Evolutionary conservation across 2,888 invertebrate genomes (phyloP).

Genomic region (Platyscelio sp.): DNA sequence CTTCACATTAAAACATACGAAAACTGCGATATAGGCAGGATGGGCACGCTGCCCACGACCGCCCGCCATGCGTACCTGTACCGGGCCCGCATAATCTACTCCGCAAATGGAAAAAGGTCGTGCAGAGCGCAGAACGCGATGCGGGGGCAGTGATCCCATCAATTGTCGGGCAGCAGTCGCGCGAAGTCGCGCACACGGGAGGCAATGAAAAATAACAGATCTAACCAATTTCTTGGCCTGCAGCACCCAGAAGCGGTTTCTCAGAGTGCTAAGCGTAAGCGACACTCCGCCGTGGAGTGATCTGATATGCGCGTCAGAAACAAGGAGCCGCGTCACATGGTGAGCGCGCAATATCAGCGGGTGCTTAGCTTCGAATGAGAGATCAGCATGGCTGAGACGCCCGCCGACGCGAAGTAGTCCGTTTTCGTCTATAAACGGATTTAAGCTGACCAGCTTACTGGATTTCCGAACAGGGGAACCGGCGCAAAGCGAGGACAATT

Average conservation of each 20-base stretch:
- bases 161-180: background rate
- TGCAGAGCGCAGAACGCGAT: background rate
- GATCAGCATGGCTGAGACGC: background rate
- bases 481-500: background rate
- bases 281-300: background rate
- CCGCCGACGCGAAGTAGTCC: conserved; percentile 17
- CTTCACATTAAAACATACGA: conserved; percentile 36
- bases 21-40: conserved; percentile 47
- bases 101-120: conserved; percentile 41
- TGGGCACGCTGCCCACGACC: conserved; percentile 40
- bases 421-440: background rate
- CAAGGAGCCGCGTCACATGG: background rate
- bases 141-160: background rate
- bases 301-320: background rate
- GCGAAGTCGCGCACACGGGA: background rate
- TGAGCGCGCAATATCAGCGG: background rate
- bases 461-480: background rate
- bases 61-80: conserved; percentile 23
- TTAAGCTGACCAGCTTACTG: background rate
- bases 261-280: background rate
- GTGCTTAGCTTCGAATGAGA: background rate
- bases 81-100: conserved; percentile 61
- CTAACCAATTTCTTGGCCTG: background rate
- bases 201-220: background rate
- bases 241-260: background rate